These are phyloP conservation scores for Schizopygopsis malacanthus DNA, from an alignment of 2,797 vertebrate genomes.

Conservation along the genomic window DNA sequence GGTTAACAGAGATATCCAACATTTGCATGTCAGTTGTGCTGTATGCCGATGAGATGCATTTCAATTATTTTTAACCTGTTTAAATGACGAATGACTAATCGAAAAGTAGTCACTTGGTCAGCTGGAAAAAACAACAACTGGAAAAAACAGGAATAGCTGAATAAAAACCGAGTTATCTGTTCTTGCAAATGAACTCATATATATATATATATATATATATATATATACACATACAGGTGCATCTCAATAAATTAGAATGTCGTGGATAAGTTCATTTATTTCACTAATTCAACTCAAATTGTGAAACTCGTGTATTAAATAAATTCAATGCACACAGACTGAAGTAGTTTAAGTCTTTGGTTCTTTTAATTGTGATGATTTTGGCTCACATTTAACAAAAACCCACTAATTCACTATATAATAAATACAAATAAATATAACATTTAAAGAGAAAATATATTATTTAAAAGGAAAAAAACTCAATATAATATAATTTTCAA, in stretches of 20 bases:
- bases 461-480: not conserved
- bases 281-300: no score
- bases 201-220: not conserved
- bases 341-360: no score
- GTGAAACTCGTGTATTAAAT: no score
- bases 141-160: not conserved
- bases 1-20: not conserved
- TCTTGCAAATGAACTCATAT: not conserved
- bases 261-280: no score
- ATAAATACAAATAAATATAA: not conserved
- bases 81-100: constrained; percentile 1
- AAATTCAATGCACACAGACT: no score
- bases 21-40: not conserved
- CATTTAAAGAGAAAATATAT: not conserved
- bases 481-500: not conserved
- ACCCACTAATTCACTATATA: not conserved
- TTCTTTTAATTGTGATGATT: no score
- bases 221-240: no score
- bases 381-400: no score
- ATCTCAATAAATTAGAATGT: no score
- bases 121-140: not conserved
- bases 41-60: not conserved
- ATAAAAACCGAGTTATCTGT: no score
- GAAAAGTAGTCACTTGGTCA: not conserved
- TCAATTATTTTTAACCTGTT: not conserved